Percentiles rank a stretch among this genome's conserved stretches.
Conservation (phyloP, 2,113 vertebrate genomes). For the Synchiropus splendidus region DNA sequence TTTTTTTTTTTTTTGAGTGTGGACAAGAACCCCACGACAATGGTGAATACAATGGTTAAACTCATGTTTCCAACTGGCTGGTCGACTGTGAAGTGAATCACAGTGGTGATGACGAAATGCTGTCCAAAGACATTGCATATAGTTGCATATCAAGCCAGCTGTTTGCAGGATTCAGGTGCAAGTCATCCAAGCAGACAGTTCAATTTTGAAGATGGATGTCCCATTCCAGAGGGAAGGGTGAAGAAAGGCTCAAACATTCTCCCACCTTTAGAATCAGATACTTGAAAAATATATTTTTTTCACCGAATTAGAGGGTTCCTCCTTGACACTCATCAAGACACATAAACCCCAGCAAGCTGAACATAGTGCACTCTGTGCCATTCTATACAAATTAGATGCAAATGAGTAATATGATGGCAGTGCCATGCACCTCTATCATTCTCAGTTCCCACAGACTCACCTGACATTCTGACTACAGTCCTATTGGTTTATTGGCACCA, state of each 20-base stretch:
- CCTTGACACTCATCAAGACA: slow-evolving; percentile 27
- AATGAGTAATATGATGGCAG: no score
- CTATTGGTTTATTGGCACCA: no score
- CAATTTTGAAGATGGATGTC: slow-evolving; percentile 73
- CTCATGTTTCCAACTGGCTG: no score
- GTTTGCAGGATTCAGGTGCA: slow-evolving; percentile 56
- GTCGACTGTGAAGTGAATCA: no score
- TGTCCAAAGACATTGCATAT: slow-evolving; percentile 27
- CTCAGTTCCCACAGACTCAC: no score
- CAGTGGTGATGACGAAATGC: no score
- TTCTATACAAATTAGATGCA: slow-evolving; percentile 59
- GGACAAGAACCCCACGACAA: no score
- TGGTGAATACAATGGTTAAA: no score
- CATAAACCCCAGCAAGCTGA: no score
- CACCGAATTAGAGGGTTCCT: slow-evolving; percentile 29
- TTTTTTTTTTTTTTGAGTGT: no score
- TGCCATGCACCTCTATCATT: no score
- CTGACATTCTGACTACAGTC: no score
- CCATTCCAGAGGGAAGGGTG: slow-evolving; percentile 55
- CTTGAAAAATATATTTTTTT: slow-evolving; percentile 45
- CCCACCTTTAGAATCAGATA: slow-evolving; percentile 52
- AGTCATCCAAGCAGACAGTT: slow-evolving; percentile 68
- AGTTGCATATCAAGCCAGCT: slow-evolving; percentile 45
- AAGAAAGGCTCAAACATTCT: slow-evolving; percentile 55
- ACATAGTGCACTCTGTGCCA: neutral